Conservation (phyloP, 2,113 vertebrate species). For the Desmodus rotundus region DNA sequence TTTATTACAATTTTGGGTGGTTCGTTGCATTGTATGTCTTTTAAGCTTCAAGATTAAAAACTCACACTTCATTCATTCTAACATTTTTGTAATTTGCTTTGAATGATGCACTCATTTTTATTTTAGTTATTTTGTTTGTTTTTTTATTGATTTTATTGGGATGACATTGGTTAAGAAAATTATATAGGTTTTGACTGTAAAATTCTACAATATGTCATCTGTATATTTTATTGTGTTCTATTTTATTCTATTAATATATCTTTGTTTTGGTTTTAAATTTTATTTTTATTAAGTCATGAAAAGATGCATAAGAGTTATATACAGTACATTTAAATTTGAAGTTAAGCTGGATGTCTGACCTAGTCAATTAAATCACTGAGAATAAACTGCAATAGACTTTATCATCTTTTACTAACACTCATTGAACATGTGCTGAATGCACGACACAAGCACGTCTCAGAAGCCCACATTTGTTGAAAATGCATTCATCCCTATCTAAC, state of each 20-base stretch:
- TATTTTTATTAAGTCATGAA: slow-evolving; percentile 24
- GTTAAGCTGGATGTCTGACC: neutral
- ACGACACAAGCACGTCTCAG: neutral
- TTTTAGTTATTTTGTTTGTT: neutral
- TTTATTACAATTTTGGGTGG: neutral
- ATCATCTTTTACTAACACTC: neutral
- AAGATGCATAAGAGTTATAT: neutral
- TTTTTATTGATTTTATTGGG: neutral
- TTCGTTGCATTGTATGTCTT: neutral
- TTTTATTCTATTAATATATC: neutral
- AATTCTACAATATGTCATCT: neutral
- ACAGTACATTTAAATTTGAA: neutral
- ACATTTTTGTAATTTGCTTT: neutral
- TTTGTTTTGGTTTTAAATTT: neutral
- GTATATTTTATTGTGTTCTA: neutral
- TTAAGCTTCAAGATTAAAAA: neutral
- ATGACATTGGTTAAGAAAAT: neutral
- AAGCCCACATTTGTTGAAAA: neutral
- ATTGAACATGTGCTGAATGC: neutral
- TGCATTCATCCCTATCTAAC: neutral
- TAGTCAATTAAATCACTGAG: neutral
- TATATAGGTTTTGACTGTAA: neutral
- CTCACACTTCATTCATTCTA: neutral
- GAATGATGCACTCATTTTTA: neutral
- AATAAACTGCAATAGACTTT: neutral